Conservation (phyloP, 1,140 invertebrate genomes). For the Atta colombica region DNA sequence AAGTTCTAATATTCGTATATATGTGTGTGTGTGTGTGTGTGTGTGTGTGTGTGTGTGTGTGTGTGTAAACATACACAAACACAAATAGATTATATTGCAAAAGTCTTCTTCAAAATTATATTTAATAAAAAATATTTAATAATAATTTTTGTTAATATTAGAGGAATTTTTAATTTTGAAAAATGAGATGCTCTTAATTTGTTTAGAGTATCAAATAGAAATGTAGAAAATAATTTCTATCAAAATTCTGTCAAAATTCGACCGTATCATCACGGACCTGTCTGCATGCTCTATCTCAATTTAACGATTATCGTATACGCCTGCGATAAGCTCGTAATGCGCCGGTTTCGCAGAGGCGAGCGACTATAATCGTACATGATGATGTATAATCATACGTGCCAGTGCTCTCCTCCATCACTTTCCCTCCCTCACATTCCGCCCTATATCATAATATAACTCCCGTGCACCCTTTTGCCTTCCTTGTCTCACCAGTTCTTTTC, state of each 20-base stretch:
- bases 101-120: not conserved
- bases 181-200: not conserved
- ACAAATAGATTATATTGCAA: not conserved
- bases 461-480: not conserved
- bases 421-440: conserved; percentile 21
- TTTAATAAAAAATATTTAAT: not conserved
- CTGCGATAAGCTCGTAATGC: conserved; percentile 78
- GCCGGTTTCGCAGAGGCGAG: conserved; percentile 70
- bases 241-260: conserved; percentile 2
- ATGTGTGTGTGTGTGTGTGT: too few relatives aligned
- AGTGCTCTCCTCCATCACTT: conserved; percentile 50
- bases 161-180: not conserved
- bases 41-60: too few relatives aligned
- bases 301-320: conserved; percentile 75
- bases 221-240: not conserved
- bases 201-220: not conserved
- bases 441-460: conserved; percentile 51
- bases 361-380: conserved; percentile 78
- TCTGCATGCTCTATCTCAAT: conserved; percentile 74
- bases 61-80: too few relatives aligned
- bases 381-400: conserved; percentile 79
- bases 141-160: conserved; percentile 2
- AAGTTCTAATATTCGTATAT: not conserved
- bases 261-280: conserved; percentile 59
- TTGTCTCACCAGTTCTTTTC: not conserved